Conservation (phyloP, 2,797 vertebrate species). For the Jordanella pulchra region DNA sequence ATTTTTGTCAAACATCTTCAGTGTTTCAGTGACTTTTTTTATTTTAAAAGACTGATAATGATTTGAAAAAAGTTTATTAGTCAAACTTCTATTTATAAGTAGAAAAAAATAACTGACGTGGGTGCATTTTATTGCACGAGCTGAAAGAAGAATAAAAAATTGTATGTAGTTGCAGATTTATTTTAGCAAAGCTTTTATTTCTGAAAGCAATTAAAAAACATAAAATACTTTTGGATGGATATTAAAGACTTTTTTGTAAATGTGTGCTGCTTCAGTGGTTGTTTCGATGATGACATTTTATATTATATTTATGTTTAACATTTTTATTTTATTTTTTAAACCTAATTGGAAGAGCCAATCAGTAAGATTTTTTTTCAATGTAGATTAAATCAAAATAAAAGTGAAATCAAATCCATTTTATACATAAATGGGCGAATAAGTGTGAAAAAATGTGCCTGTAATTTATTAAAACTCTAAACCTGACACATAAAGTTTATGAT, state of each 20-base stretch:
- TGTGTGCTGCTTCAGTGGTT: background rate
- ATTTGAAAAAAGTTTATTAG: background rate
- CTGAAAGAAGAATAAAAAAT: background rate
- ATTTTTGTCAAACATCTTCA: background rate
- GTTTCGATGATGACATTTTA: background rate
- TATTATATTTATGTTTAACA: background rate
- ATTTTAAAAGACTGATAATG: background rate
- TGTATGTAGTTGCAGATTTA: slow-evolving; percentile 1
- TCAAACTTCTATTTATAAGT: background rate
- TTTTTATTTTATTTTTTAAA: background rate
- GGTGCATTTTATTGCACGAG: background rate
- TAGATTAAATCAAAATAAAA: background rate
- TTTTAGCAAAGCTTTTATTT: background rate
- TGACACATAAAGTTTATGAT: background rate
- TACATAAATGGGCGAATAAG: background rate
- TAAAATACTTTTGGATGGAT: slow-evolving; percentile 5
- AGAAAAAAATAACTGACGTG: background rate
- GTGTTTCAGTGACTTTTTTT: background rate
- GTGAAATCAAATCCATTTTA: background rate
- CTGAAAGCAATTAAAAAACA: background rate
- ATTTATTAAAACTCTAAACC: background rate
- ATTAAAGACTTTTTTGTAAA: slow-evolving; percentile 12
- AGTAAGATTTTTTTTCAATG: background rate
- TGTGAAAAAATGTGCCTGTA: background rate
- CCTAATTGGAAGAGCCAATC: background rate